Base-by-base conservation (phyloP, 1,140 invertebrate species). In the Whitmania pigra region DNA sequence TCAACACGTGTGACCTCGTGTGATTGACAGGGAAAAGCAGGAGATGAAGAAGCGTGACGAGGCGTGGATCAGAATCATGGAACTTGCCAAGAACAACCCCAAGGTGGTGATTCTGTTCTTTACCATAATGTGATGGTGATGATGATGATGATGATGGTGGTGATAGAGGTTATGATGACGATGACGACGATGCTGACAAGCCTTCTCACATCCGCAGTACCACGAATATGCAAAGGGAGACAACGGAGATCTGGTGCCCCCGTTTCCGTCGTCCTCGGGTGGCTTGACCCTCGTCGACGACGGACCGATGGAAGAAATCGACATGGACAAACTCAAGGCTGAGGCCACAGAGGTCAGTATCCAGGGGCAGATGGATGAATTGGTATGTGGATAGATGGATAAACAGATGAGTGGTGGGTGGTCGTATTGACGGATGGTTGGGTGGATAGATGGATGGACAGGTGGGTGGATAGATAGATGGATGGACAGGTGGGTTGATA, bases 11-110 rank as follows among this genome's bases (percentile, higher is more conserved):
- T n/a, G 18, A 17, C 25, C 7, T 57, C 15, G 1, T 13, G 15
- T 49, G 43, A 15, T 49, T 76, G 75, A 27, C 73, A 80, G 79
- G 74, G 79, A 80, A 73, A 79, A 82, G 73, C 77, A 80, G 73
- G 78, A 77, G 73, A 67, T 76, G 66, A 80, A 79, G 67, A 74
- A 78, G 55, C 73, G 80, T 72, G 79, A 80, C 57, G 79, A 79
- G 67, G 77, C 78, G 0, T 81, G 80, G 80, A 77, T 67, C 40
- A 80, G 77, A 73, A 76, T 81, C 18, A 63, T 76, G 36, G 75
- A 75, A 67, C 71, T 79, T 72, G 80, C 80, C 67, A 75, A 76
- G 72, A 75, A 73, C 70, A 81, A 80, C 69, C 76, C 76, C 20
- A 69, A 75, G 72, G 75, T 76, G 54, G 68, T 63, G 11, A 63